phyloP scores from a whole-genome alignment of 2,888 invertebrate genomes.

The Zonitis immaculata region DNA sequence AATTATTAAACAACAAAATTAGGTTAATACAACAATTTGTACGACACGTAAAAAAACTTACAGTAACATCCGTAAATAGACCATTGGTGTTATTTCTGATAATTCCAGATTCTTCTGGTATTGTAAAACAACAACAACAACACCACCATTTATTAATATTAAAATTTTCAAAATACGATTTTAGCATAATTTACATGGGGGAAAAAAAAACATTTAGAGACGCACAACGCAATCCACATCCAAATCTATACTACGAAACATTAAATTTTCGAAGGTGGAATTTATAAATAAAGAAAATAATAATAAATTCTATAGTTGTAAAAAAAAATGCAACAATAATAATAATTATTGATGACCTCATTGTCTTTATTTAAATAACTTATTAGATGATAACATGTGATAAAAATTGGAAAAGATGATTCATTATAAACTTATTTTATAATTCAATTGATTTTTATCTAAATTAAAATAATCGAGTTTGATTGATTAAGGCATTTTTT shows the following conservation, averaged over 20 bases:
- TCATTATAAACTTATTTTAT: too few species aligned
- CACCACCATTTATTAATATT: neutral
- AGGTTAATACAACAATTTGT: too few species aligned
- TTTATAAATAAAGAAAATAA: neutral
- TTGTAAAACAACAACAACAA: conserved; percentile 17
- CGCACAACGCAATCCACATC: too few species aligned
- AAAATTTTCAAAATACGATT: neutral
- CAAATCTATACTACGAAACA: too few species aligned
- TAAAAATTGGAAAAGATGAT: too few species aligned
- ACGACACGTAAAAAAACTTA: neutral
- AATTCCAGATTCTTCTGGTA: conserved; percentile 9
- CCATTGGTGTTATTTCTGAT: conserved; percentile 4
- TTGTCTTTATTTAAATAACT: conserved; percentile 2
- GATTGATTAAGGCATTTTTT: neutral
- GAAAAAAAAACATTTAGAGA: too few species aligned
- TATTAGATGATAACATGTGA: too few species aligned
- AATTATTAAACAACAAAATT: too few species aligned
- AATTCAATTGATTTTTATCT: too few species aligned
- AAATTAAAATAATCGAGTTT: too few species aligned
- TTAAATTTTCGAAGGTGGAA: neutral
- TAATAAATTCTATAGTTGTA: neutral
- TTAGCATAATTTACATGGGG: neutral
- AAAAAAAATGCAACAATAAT: neutral
- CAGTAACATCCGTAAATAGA: neutral
- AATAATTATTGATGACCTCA: neutral